Percentiles rank a stretch among this genome's conserved stretches.
Conservation (phyloP, 2,797 vertebrate genomes). For the Centropyge bicolor region DNA sequence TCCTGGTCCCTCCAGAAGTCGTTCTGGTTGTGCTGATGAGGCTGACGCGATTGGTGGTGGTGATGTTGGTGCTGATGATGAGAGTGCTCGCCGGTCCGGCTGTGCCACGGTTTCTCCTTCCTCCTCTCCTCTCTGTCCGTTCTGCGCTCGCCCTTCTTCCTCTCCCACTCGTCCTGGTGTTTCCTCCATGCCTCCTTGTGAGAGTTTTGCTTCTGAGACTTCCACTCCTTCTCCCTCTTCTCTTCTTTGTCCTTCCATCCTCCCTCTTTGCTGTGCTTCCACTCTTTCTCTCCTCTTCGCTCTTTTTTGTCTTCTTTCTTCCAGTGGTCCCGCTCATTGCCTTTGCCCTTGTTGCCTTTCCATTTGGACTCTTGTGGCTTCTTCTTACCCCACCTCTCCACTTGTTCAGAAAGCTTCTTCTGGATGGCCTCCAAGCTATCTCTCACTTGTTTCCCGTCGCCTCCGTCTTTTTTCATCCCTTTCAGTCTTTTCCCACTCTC, state of each 20-base stretch:
- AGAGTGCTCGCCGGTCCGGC: slow-evolving; percentile 38
- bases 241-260: slow-evolving; percentile 60
- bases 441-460: slow-evolving; percentile 70
- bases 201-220: slow-evolving; percentile 71
- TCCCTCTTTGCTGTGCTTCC: slow-evolving; percentile 72
- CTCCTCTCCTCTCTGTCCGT: slow-evolving; percentile 81
- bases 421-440: slow-evolving; percentile 82
- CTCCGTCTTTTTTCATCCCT: slow-evolving; percentile 76
- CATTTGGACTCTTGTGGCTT: slow-evolving; percentile 73
- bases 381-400: slow-evolving; percentile 78
- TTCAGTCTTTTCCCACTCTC: slow-evolving; percentile 81
- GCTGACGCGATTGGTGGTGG: slow-evolving; percentile 56
- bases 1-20: slow-evolving; percentile 85
- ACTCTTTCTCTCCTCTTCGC: slow-evolving; percentile 65
- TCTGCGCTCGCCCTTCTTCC: slow-evolving; percentile 79
- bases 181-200: slow-evolving; percentile 83
- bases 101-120: slow-evolving; percentile 82
- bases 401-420: slow-evolving; percentile 80
- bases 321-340: slow-evolving; percentile 60
- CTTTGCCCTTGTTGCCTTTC: slow-evolving; percentile 73
- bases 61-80: slow-evolving; percentile 63
- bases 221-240: slow-evolving; percentile 67
- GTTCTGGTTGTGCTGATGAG: slow-evolving; percentile 57
- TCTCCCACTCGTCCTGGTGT: slow-evolving; percentile 84
- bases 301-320: slow-evolving; percentile 78